Evolutionary conservation across 2,113 vertebrate species (phyloP), one percentile per base, ranked within the genome.

Genomic region (Argyrosomus japonicus): DNA sequence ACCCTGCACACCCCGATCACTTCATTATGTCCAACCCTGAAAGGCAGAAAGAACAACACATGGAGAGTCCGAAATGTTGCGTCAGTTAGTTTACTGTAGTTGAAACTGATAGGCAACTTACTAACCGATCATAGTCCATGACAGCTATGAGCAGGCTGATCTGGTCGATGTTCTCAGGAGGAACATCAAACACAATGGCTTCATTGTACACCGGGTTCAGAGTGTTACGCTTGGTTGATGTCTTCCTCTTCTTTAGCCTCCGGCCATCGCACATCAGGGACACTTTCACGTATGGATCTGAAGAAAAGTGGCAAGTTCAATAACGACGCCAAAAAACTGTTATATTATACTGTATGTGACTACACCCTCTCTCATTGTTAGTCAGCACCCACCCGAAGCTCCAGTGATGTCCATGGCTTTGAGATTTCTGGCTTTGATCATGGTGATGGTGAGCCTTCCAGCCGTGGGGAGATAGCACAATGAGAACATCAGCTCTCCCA

Each of bases 341-440:
- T 60, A 27, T 58, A 18, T 40, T 4, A 36, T 36, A 6, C 36
- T 36, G 36, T 36, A 36, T 36, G 36, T 68, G 32, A 43, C 36
- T 50, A 2, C 25, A 10, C 1, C 3, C 56, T 43, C n/a, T 75
- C 40, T 53, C 51, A 23, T 19, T 73, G 58, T 40, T 21, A 23
- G 61, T 71, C 29, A 27, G 32, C 45, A 63, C 89, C 57, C 83
- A 95, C 95, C 92, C 90, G 98, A 99, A 88, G 98, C 98, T 94
- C 98, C 98, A 5, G 98, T 99, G 94, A 99, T 99, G 94, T 99
- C 98, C 98, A 99, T 99, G 89, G 98, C 98, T 94, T 99, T 99
- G 86, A 99, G 95, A 88, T 99, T 99, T 91, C 98, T 96, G 89
- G 98, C 98, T 95, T 99, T 99, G 95, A 99, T 98, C 92, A 99